phyloP scores from a whole-genome alignment of 2,113 vertebrate species.

The Zosterops lateralis region DNA sequence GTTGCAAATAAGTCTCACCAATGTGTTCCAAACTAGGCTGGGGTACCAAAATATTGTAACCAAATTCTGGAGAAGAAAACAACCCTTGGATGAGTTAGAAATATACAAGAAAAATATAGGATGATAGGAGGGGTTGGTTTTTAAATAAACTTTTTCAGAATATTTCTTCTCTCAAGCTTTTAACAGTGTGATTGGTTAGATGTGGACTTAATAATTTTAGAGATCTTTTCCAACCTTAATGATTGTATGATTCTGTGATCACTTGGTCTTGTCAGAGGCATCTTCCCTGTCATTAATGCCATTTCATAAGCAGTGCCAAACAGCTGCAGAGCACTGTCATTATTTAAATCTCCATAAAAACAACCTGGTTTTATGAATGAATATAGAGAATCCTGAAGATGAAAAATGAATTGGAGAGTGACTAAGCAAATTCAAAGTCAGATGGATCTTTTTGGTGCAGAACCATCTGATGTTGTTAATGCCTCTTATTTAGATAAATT shows the following conservation, averaged over 20 bases:
- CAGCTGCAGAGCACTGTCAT: background rate
- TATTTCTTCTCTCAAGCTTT: background rate
- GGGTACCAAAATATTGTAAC: background rate
- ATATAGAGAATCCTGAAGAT: background rate
- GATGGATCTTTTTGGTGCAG: background rate
- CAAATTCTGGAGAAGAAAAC: background rate
- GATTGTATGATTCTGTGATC: background rate
- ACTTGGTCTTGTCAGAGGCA: background rate
- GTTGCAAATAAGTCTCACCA: background rate
- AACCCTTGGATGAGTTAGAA: background rate
- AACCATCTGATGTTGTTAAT: background rate
- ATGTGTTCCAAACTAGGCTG: background rate
- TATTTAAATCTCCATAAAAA: background rate
- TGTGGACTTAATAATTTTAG: background rate
- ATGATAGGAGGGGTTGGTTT: background rate
- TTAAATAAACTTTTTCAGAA: background rate
- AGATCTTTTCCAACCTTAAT: background rate
- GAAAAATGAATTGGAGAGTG: slow-evolving; percentile 9
- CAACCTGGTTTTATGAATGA: background rate
- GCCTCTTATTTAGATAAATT: background rate
- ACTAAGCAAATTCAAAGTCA: slow-evolving; percentile 19
- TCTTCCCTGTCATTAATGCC: background rate
- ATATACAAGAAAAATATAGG: background rate
- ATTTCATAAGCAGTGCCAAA: background rate
- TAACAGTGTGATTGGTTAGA: background rate